Base-by-base conservation (phyloP, 2,113 vertebrate species). In the Lampris megalopsis region DNA sequence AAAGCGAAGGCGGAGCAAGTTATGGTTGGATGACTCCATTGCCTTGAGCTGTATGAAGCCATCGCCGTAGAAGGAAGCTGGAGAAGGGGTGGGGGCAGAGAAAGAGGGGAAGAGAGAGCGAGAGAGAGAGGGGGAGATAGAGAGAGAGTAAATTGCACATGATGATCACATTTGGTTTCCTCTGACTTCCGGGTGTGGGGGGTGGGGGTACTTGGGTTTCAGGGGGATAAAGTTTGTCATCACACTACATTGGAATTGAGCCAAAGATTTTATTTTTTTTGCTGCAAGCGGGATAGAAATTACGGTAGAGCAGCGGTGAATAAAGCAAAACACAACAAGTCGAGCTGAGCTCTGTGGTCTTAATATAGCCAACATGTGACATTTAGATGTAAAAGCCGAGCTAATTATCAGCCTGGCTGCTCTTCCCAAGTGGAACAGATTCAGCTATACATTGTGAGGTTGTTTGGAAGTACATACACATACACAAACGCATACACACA, bases 31-130 rank as follows among this genome's bases (percentile, higher is more conserved):
- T 49, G 87, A 80, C 80, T 97, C 95, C 42, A 73, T 53, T 71
- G 90, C 81, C 59, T 92, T 96, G 80, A 97, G 83, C 68, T 94
- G 93, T 67, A 97, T 93, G 73, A 95, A 98, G 77, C 92, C 84
- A 36, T 92, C 92, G 2, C 92, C 91, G 59, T 91, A 92, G 85
- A 92, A 91, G 67, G 91, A 92, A 73, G 88, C 91, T 91, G 79
- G 2, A 47, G 63, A 71, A 65, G 64, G 62, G 63, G 9, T 9
- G 11, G 9, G 36, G 6, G 40, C 40, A 63, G 56, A 4, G 9
- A 54, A n/a, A 1, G 37, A 5, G 38, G 42, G 13, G 24, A 6
- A 63, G 3, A 63, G 4, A 50, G 43, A 3, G 36, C 40, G 24
- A 40, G 6, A 45, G 42, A 47, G 42, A 6, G 1, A 24, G 50